phyloP scores from a whole-genome alignment of 2,113 vertebrate species.

The Zosterops borbonicus region DNA sequence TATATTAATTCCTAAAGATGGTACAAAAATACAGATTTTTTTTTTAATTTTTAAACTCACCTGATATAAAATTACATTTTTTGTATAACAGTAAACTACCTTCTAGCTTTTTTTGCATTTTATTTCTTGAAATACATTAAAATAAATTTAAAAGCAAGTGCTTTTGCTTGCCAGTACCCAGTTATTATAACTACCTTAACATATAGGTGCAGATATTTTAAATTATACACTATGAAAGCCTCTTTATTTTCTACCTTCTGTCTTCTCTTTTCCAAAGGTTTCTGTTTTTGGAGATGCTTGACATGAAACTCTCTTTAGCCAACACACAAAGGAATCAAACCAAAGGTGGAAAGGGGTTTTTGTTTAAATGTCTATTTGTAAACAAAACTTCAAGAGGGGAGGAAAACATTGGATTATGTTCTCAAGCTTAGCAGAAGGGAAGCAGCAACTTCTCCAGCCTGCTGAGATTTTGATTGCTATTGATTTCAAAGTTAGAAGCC shows the following conservation, averaged over 20 bases:
- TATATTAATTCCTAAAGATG: background rate
- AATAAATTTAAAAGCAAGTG: background rate
- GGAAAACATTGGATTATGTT: background rate
- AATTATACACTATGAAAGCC: background rate
- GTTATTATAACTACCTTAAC: background rate
- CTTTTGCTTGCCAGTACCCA: background rate
- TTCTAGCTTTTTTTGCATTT: background rate
- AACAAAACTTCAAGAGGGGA: background rate
- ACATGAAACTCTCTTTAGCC: background rate
- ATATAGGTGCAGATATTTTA: background rate
- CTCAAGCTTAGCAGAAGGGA: conserved; percentile 1
- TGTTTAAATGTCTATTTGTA: background rate
- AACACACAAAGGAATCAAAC: background rate
- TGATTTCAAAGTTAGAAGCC: conserved; percentile 16
- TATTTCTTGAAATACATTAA: background rate
- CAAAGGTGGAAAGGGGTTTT: background rate
- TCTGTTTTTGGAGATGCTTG: background rate
- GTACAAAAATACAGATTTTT: background rate
- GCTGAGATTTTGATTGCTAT: conserved; percentile 47
- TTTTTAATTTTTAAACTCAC: background rate
- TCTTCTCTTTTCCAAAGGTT: background rate
- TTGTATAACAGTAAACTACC: background rate
- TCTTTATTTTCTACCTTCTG: background rate
- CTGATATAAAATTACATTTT: background rate
- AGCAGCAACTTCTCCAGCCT: background rate